A percentile compares a stretch with the other conserved stretches of the same genome.
Conservation (phyloP, 2,797 vertebrate genomes). For the Acanthornis magna region DNA sequence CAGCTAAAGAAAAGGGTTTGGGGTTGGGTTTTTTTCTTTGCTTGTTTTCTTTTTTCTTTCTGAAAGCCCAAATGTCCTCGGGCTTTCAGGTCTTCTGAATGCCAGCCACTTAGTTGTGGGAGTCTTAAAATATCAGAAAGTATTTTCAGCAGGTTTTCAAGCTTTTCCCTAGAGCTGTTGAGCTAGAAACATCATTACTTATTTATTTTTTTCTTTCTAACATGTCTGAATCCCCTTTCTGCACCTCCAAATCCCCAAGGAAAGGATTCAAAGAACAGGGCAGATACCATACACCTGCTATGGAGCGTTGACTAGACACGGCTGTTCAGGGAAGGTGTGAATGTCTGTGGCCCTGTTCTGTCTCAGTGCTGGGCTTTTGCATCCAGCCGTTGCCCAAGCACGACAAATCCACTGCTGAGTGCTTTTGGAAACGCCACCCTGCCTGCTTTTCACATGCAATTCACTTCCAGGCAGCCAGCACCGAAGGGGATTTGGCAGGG, state of each 20-base stretch:
- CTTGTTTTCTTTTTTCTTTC: background rate
- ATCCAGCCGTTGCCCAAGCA: background rate
- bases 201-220: background rate
- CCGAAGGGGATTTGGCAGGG: slow-evolving; percentile 25
- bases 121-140: background rate
- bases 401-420: background rate
- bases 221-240: background rate
- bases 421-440: slow-evolving; percentile 1
- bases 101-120: background rate
- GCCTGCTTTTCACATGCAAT: background rate
- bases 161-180: background rate
- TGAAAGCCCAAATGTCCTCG: background rate
- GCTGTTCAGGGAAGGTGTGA: background rate
- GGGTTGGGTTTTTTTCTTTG: background rate
- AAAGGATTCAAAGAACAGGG: background rate
- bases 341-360: background rate
- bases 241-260: background rate
- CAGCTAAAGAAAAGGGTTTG: background rate
- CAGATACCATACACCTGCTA: background rate
- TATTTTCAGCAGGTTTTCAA: background rate
- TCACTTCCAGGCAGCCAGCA: background rate
- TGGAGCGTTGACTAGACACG: background rate
- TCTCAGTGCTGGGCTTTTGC: background rate
- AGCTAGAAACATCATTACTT: background rate
- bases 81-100: background rate